Conservation (phyloP, 2,797 vertebrate genomes). For the Anguilla obscura region DNA sequence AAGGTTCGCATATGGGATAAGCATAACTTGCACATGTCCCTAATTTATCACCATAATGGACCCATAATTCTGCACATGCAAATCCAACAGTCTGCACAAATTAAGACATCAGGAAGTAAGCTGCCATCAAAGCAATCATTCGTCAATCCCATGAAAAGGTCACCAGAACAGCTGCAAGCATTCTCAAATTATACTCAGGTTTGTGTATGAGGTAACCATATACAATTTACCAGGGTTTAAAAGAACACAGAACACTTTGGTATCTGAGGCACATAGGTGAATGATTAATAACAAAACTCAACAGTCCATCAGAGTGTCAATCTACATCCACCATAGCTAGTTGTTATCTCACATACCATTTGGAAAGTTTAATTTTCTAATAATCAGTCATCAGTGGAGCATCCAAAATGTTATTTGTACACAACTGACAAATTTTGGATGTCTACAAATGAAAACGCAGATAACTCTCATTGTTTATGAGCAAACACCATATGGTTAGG, state of each 20-base stretch:
- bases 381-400: background rate
- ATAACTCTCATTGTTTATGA: background rate
- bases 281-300: background rate
- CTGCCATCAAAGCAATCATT: background rate
- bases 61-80: background rate
- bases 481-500: background rate
- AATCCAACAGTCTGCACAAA: background rate
- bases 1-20: background rate
- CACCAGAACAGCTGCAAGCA: background rate
- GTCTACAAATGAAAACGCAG: background rate
- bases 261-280: background rate
- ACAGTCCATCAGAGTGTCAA: background rate
- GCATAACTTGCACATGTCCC: constrained; percentile 7
- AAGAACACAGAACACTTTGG: background rate
- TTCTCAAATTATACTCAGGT: background rate
- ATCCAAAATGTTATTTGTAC: background rate
- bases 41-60: background rate
- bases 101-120: background rate
- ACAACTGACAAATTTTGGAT: background rate
- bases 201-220: background rate
- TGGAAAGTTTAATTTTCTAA: background rate
- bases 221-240: background rate
- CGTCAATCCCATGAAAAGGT: background rate
- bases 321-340: background rate
- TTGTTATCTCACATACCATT: background rate